These are phyloP conservation scores for Drosophila sproati DNA, from an alignment of 1,140 invertebrate species.

Conservation along the genomic window DNA sequence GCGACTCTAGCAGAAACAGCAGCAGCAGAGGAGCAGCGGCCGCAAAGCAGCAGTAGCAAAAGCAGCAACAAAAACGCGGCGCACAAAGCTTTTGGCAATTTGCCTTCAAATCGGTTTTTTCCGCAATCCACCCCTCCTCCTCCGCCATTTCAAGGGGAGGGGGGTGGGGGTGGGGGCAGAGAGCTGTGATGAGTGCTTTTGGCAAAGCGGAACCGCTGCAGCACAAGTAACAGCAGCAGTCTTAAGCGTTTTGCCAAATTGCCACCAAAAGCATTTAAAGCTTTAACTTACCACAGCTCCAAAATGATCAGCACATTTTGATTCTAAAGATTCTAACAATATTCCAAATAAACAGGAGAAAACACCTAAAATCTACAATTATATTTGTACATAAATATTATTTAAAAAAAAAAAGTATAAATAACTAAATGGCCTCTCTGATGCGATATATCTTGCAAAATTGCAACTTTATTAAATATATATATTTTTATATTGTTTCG, in stretches of 20 bases:
- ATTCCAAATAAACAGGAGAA: not conserved
- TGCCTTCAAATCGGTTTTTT: constrained; percentile 61
- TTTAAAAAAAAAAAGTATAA: no score
- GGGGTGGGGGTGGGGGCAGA: not conserved
- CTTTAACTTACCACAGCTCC: not conserved
- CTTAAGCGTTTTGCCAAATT: constrained; percentile 1
- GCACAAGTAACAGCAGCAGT: not conserved
- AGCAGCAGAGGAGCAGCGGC: constrained; percentile 20
- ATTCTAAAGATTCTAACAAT: no score
- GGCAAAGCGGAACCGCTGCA: constrained; percentile 5
- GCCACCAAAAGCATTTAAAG: not conserved
- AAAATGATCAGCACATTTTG: not conserved
- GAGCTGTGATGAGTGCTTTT: not conserved
- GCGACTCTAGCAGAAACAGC: constrained; percentile 42
- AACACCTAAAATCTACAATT: not conserved
- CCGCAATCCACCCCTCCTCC: no score
- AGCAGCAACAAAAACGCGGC: constrained; percentile 34
- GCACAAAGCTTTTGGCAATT: constrained; percentile 79
- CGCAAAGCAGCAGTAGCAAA: constrained; percentile 60
- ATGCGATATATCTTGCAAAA: no score
- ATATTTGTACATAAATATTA: no score
- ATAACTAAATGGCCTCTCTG: no score
- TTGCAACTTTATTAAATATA: no score
- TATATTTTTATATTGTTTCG: no score
- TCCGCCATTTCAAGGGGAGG: not conserved